Percentiles rank a stretch among this genome's conserved stretches.
phyloP scores from a whole-genome alignment of 92 coral and sea anemone genomes.

The Micromussa lordhowensis region DNA sequence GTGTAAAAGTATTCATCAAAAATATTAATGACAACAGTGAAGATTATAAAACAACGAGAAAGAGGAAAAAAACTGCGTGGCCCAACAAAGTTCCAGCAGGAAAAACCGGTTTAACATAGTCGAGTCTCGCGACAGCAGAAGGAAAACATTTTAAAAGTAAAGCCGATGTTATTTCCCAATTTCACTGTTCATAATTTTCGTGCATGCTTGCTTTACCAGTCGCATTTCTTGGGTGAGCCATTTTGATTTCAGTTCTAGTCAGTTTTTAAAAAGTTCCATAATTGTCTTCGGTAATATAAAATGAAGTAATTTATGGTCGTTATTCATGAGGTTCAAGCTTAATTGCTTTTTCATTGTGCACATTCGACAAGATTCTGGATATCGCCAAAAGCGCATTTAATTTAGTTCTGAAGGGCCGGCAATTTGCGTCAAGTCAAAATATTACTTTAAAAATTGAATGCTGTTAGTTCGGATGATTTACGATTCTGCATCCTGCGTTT shows the following conservation, averaged over 20 bases:
- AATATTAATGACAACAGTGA: too few species aligned
- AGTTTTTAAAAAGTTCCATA: not conserved
- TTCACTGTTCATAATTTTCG: too few species aligned
- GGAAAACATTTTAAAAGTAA: too few species aligned
- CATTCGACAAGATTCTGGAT: not conserved
- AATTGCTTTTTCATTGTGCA: not conserved
- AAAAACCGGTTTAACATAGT: too few species aligned
- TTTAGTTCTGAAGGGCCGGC: not conserved
- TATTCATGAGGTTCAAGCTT: not conserved
- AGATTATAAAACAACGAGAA: too few species aligned
- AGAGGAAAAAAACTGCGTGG: too few species aligned
- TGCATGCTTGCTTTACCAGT: too few species aligned
- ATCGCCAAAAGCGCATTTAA: not conserved
- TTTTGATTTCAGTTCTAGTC: not conserved
- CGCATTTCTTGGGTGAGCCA: too few species aligned
- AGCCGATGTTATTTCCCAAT: too few species aligned
- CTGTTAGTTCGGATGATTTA: not conserved
- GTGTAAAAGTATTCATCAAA: too few species aligned
- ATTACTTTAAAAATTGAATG: not conserved
- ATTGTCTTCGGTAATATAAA: not conserved
- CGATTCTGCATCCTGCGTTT: not conserved
- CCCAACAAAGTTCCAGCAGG: too few species aligned
- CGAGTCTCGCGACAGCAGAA: too few species aligned
- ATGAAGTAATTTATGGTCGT: not conserved
- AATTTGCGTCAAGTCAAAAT: not conserved